These are phyloP conservation scores for Albula glossodonta DNA, from an alignment of 2,113 vertebrate species.

Conservation along the genomic window DNA sequence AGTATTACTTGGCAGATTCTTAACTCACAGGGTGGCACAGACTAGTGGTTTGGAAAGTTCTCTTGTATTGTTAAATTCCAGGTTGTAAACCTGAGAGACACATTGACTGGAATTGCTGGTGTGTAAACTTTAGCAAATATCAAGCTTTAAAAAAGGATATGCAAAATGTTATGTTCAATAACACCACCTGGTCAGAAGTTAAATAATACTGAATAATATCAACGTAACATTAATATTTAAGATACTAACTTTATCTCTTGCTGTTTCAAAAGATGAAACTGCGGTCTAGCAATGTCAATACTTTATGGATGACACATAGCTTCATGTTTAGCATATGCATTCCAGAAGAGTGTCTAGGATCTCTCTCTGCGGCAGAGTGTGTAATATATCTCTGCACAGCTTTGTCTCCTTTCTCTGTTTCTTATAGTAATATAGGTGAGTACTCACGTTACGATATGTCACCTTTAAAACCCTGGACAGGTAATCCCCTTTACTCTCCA, in stretches of 20 bases:
- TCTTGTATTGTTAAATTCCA: background rate
- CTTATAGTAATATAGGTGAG: background rate
- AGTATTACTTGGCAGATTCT: background rate
- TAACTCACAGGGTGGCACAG: no score
- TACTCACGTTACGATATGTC: slow-evolving; percentile 79
- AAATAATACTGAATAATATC: background rate
- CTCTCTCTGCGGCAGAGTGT: no score
- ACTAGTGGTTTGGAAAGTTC: background rate
- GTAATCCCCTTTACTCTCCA: slow-evolving; percentile 83
- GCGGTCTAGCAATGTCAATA: no score
- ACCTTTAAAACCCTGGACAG: slow-evolving; percentile 79
- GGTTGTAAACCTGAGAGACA: background rate
- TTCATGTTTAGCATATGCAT: background rate
- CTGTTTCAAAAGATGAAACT: no score
- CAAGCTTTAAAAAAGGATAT: background rate
- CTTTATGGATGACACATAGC: background rate
- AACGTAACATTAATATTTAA: no score
- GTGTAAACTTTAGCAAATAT: background rate
- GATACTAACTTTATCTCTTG: no score
- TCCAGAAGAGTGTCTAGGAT: background rate
- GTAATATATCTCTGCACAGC: no score
- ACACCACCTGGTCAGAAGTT: background rate
- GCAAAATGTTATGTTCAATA: background rate
- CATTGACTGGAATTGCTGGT: background rate
- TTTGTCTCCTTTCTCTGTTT: background rate